Base-by-base conservation (phyloP, 2,888 invertebrate species). In the Dilophus febrilis region DNA sequence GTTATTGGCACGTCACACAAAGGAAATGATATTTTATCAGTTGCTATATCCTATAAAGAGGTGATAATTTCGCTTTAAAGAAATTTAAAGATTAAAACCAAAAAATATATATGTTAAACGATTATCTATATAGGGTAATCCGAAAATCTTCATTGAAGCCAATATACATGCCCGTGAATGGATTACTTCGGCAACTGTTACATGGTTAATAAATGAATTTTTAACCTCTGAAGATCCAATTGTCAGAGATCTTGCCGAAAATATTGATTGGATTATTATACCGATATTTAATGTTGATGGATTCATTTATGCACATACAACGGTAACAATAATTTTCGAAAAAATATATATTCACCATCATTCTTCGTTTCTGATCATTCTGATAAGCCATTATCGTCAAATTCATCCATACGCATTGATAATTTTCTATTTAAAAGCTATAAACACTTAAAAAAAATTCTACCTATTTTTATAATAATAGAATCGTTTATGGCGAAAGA, bases 221-320 rank as follows among this genome's bases (percentile, higher is more conserved):
- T 56, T 83, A 14, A 74, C 70, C 1, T 76, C 74, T 30, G 52
- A 53, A 2, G 66, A 77, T 45, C 48, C 65, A 2, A 60, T 59
- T 22, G 64, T 76, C 0, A 64, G 71, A 17, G 54, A 59, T 8
- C 55, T 81, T 49, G 72, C 77, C 2, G 71, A 78, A 45, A 65
- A 65, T 40, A 73, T 76, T 47, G 76, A 82, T 48, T 84, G 81
- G 79, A 77, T 81, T 51, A 67, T 84, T 44, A 66, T 84, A 42
- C 82, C 83, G 0, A 71, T 76, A 0, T 60, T 68, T 3, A 83
- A 83, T 55, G 79, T 80, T 27, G 82, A 83, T 60, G 82, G 82
- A 12, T 82, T 77, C 52, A 68, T 52, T 2, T 78, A 72, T 50
- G 71, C 76, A 0, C 75, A 76, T 49, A 64, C 65, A 2, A 59